Evolutionary conservation across 2,797 vertebrate genomes (phyloP), one percentile per base, ranked within the genome.

Genomic region (Muscicapa striata): DNA sequence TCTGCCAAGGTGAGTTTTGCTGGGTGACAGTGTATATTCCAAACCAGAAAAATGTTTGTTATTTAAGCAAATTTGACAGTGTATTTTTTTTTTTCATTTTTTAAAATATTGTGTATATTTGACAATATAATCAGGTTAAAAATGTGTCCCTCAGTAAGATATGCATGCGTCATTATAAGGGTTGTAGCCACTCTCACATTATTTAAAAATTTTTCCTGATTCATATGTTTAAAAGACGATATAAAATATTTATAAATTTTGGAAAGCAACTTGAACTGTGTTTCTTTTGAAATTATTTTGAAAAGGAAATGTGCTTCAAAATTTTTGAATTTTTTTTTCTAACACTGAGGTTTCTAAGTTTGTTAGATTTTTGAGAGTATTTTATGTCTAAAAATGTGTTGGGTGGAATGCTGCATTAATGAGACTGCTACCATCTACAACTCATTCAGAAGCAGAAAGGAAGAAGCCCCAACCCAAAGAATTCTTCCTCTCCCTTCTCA

Each of bases 41-140:
- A 76, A 46, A 76, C 51, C 80, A 84, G 49, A 84, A 93, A 95
- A 76, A 72, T 64, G 36, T 2, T 58, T 70, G 29, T 77, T 89
- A 61, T 91, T 94, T 88, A 84, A 90, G 30, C 34, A 94, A 95
- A 94, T 76, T 46, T 32, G 34, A 66, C 36, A 89, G 41, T 4
- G 12, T 5, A 1, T 40, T 72, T 43, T 2, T 40, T 40, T 34
- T 43, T 17, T 32, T 11, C 1, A 15, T 77, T 70, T 70, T 72
- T 41, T 4, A 24, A 19, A 46, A 32, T 59, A 48, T 17, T 17
- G 16, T 66, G 15, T 34, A 30, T 41, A 32, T 66, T 59, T 72
- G 26, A 48, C 7, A 20, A 66, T 46, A 21, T 27, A 69, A 73
- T 87, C 63, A 46, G 24, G 11, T 59, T 59, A 52, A 45, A 89